Base-by-base conservation (phyloP, 35 echinoderm and acorn worm genomes). In the Patiria miniata region DNA sequence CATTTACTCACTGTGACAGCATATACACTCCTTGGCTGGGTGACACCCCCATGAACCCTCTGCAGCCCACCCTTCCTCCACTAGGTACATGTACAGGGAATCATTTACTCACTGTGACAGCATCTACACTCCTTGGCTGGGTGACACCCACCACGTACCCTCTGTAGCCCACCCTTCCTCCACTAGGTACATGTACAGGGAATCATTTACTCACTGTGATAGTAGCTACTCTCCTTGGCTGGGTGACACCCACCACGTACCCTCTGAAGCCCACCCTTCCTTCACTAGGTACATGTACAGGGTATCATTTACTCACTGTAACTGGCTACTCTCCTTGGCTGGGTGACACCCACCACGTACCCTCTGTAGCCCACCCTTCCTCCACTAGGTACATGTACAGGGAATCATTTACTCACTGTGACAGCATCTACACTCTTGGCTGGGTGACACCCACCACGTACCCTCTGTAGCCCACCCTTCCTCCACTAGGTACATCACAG, bases 281-380 rank as follows among this genome's bases (percentile, higher is more conserved):
- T 89, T 82, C 37, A 88, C 76, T 60, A n/a, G 57, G 57, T 60
- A 60, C 17, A 60, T 21, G 57, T 60, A 57, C 5, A 60, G 19
- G 17, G 1, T n/a, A n/a, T 7, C 56, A 81, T 37, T 14, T 15
- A 69, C 87, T 89, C 81, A 90, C 93, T 37, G 93, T 94, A 1
- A 94, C 76, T 30, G 88, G 87, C 93, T 2, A 94, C 93, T 81
- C 93, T 90, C 37, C 93, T 90, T n/a, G 93, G 93, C 54, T 94
- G 93, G 37, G 93, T 94, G 36, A 94, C 40, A 19, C 76, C 88
- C 33, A n/a, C 90, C 82, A 16, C 83, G 68, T 68, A 78, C 79
- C 59, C 91, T 84, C 52, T 36, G 65, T 68, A 15, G 42, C 73
- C 91, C 86, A 93, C 58, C 87, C 87, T 1, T 81, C 61, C 39